These are phyloP conservation scores for Percopsis transmontana DNA, from an alignment of 2,113 vertebrate species.

Conservation along the genomic window DNA sequence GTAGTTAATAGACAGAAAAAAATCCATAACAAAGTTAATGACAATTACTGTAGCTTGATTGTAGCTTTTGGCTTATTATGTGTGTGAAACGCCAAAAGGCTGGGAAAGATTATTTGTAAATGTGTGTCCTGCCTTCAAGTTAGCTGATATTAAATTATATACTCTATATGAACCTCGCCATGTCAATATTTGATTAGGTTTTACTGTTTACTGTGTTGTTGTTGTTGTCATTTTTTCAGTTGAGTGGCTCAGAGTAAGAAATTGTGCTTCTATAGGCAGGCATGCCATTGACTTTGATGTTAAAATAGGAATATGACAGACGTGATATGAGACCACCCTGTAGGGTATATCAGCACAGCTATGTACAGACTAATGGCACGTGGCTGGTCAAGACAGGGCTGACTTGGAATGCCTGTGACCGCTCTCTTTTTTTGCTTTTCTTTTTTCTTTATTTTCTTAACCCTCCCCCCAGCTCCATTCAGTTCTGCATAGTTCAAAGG, in stretches of 20 bases:
- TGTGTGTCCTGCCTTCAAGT: constrained; percentile 1
- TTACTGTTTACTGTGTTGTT: background rate
- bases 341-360: background rate
- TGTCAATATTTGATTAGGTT: background rate
- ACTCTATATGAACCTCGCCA: background rate
- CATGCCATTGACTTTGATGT: background rate
- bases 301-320: background rate
- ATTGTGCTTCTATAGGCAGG: background rate
- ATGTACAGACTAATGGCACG: background rate
- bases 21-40: constrained; percentile 20
- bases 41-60: constrained; percentile 38
- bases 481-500: too few species aligned
- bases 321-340: background rate
- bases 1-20: constrained; percentile 42
- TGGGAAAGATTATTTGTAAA: too few species aligned
- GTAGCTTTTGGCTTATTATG: constrained; percentile 23
- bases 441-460: too few species aligned
- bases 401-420: background rate
- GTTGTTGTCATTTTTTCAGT: too few species aligned
- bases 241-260: too few species aligned
- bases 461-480: too few species aligned
- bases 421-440: background rate
- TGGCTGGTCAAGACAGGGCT: background rate
- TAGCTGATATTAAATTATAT: constrained; percentile 21
- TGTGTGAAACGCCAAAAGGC: constrained; percentile 26